Base-by-base conservation (phyloP, 2,797 vertebrate species). In the Mionectes olivaceus region DNA sequence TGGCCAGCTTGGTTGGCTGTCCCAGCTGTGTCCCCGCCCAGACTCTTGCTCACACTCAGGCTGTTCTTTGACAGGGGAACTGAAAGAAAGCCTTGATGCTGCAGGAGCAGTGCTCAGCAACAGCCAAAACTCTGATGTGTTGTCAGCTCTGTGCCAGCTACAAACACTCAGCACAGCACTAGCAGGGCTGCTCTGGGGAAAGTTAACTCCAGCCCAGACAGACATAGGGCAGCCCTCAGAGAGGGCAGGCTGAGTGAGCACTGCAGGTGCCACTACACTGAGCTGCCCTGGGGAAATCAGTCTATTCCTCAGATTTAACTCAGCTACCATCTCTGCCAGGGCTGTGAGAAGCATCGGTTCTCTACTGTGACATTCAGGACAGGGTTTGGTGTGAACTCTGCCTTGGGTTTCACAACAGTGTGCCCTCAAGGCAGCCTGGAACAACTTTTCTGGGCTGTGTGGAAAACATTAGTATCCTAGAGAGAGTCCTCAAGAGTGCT, bases 331-430 rank as follows among this genome's bases (percentile, higher is more conserved):
- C 21, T 39, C 41, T 57, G 5, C 5, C 35, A 69, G 46, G 37
- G 13, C 30, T 81, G 11, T 49, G 49, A 65, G 49, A 49, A 81
- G 3, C 13, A 7, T 8, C 47, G 19, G 30, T 3, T 83, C 56
- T 25, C 25, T 50, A 5, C 11, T 22, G 43, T 17, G 30, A 33
- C 21, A 5, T 5, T 64, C 33, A 37, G 32, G 57, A 35, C 19
- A 65, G 32, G 32, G 11, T 10, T 65, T 32, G 14, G 14, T 56
- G 25, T 73, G 44, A 74, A 44, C 9, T 59, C 50, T 69, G 68
- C 55, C 28, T 53, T 60, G 17, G 21, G 16, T 70, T 89, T 77
- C 0, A 0, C 52, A 60, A 67, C 25, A 57, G 3, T 30, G 18
- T 13, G 8, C 16, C 21, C 49, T 61, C 49, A 57, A 67, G 68